phyloP scores from a whole-genome alignment of 2,113 vertebrate species.

The Mixornis gularis region DNA sequence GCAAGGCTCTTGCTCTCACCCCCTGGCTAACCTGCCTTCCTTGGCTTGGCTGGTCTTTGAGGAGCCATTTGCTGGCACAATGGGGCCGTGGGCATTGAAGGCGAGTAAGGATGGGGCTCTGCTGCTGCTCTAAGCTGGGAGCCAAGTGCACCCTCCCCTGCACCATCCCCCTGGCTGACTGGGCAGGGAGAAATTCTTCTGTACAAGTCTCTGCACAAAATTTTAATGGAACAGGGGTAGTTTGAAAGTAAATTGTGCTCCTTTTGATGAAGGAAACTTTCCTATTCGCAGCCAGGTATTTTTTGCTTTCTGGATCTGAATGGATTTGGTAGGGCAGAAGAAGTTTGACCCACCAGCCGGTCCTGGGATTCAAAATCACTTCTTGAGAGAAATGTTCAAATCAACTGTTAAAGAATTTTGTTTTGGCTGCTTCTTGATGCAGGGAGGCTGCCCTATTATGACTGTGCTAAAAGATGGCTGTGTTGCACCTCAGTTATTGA shows the following conservation, averaged over 20 bases:
- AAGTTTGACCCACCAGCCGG: not conserved
- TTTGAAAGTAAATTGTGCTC: not conserved
- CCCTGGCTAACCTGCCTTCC: not conserved
- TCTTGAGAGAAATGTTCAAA: not conserved
- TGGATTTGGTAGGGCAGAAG: not conserved
- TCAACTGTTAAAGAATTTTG: not conserved
- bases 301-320: not conserved
- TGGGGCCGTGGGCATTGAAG: rapidly evolving
- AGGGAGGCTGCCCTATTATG: not conserved
- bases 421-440: not conserved
- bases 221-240: not conserved
- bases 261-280: not conserved
- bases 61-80: not conserved
- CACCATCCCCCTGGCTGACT: too few species aligned
- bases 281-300: not conserved
- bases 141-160: too few species aligned
- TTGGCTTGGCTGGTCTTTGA: not conserved
- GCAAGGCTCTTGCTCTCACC: not conserved
- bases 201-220: not conserved
- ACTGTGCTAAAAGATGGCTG: not conserved
- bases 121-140: not conserved
- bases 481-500: not conserved
- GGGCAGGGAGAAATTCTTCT: not conserved
- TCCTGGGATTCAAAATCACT: not conserved
- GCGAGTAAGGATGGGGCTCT: not conserved